Evolutionary conservation across 1,140 invertebrate genomes (phyloP).

Genomic region (Bombus soroeensis): DNA sequence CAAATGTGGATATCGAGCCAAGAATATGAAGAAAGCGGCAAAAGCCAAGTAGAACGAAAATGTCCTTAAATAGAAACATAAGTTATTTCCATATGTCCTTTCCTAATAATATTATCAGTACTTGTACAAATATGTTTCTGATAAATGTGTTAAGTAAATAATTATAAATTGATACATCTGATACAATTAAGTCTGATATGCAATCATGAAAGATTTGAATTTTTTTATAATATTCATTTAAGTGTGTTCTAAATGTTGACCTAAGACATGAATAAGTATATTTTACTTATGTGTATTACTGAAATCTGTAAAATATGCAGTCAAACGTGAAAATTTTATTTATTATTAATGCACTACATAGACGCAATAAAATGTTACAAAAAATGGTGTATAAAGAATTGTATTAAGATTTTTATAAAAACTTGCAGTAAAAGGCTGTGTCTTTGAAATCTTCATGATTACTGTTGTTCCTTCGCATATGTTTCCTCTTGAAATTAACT

Average conservation of each 20-base stretch:
- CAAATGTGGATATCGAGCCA: slow-evolving; percentile 96
- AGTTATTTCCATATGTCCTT: slow-evolving; percentile 25
- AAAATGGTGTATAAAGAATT: slow-evolving; percentile 48
- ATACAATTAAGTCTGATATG: slow-evolving; percentile 18
- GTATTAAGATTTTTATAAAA: slow-evolving; percentile 64
- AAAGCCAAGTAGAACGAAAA: slow-evolving; percentile 91
- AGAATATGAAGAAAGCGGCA: slow-evolving; percentile 95
- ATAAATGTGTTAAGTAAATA: slow-evolving; percentile 23
- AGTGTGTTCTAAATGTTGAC: background rate
- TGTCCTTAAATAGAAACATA: slow-evolving; percentile 85
- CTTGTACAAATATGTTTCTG: slow-evolving; percentile 48
- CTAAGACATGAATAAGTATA: slow-evolving; percentile 39
- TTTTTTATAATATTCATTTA: slow-evolving; percentile 12
- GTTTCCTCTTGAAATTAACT: background rate
- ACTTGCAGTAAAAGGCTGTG: slow-evolving; percentile 44
- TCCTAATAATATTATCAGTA: slow-evolving; percentile 20
- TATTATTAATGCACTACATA: slow-evolving; percentile 32
- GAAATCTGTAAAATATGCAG: slow-evolving; percentile 43
- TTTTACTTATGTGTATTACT: slow-evolving; percentile 40
- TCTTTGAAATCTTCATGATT: slow-evolving; percentile 24
- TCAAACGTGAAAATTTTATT: slow-evolving; percentile 43
- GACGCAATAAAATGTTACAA: slow-evolving; percentile 60
- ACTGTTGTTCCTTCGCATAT: background rate
- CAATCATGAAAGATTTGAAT: slow-evolving; percentile 6
- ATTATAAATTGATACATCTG: slow-evolving; percentile 13